Base-by-base conservation (phyloP, 2,888 invertebrate genomes). In the Drosophila longiperda region DNA sequence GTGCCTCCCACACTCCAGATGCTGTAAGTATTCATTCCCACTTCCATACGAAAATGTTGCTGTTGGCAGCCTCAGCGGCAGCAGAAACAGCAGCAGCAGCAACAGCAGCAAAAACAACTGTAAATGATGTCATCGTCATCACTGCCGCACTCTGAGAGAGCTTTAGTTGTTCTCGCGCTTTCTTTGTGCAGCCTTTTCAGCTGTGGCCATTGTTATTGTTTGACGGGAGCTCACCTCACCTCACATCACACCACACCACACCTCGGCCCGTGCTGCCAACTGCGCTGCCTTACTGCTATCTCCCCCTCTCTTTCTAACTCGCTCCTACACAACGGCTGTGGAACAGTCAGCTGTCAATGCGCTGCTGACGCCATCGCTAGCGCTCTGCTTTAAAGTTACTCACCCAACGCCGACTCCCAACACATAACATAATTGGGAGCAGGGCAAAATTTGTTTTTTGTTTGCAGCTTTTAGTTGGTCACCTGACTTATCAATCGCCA, bases 351-450 rank as follows among this genome's bases (percentile, higher is more conserved):
- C 77, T 82, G 83, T 66, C 83, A 76, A 71, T 79, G 72, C 75
- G 70, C 76, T 77, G 88, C 85, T 85, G 86, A 85, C 85, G 88
- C 83, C 86, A 85, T 85, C 83, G 83, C 55, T 45, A 53, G 53
- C 71, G 78, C 50, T 50, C 66, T 45, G 66, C 38, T 33, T 64
- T 50, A 74, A 53, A 64, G 84, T 78, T 80, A 80, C 82, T 79
- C 86, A 81, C 69, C 65, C 52, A 76, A 29, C 50, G 69, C 61
- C 65, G 63, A 61, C 63, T 72, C 64, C 68, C 78, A 66, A 11
- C 8, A 38, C 38, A 26, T 36, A 36, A 32, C 11, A 57, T 36
- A 59, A 12, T 20, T 52, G 53, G 11, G 26, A 38, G 26, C 36
- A 38, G 20, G 20, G n/a, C 26, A 9, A 20, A 20, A 60, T 52